Evolutionary conservation across 2,797 vertebrate species (phyloP), one percentile per base, ranked within the genome.

Genomic region (Myiotriccus ornatus): DNA sequence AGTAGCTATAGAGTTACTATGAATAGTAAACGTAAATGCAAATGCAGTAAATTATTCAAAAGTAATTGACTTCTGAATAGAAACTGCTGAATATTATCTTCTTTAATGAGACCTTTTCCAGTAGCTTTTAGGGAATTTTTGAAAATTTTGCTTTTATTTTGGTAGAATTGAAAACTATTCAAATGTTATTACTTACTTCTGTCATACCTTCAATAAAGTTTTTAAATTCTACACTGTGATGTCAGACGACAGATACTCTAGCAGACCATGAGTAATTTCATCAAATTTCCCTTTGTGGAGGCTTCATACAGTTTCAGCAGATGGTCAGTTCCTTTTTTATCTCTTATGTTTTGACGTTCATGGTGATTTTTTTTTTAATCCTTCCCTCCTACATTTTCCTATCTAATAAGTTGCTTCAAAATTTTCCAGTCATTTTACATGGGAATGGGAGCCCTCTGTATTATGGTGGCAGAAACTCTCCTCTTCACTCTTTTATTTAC

Each of bases 251-350:
- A 70, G 35, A 57, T 59, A 83, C 11, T 65, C 27, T 1, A 8
- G 22, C 30, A 75, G 8, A 75, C 10, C 14, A 60, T 23, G 8
- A 88, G 50, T 57, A 68, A 71, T 83, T 81, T 59, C 67, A 60
- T 63, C 19, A 77, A 75, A 88, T 18, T 53, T 62, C n/a, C 10
- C 34, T 90, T 55, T 50, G 28, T 91, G 39, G 8, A 79, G 24
- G 22, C 32, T 95, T 96, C 56, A 55, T 12, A n/a, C 14, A 41
- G 20, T 88, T 90, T 91, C 47, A 90, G 68, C 56, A 95, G 37
- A 90, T n/a, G 80, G 65, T 68, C 69, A 75, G 9, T 60, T 83
- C 23, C 25, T 41, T 75, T 76, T 91, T 63, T 34, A 35, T 50
- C 60, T 53, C 74, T 56, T 62, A 3, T 74, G 12, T 93, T 90